phyloP scores from a whole-genome alignment of 2,113 vertebrate genomes.

The Psittacula cyanocephala region DNA sequence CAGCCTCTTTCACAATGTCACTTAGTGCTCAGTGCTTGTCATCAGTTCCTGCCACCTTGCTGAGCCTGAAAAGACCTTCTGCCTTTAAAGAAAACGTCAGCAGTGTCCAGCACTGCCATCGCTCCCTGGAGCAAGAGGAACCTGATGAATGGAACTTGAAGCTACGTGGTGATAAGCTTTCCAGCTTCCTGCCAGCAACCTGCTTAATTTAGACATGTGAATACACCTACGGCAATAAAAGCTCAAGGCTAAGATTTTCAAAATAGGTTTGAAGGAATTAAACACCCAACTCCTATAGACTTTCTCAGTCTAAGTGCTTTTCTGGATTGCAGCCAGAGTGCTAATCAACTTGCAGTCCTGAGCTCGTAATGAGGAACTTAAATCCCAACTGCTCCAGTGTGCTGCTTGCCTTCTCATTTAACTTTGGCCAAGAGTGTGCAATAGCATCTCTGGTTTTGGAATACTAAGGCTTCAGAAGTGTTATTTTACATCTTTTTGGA shows the following conservation, averaged over 20 bases:
- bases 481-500: conserved; percentile 44
- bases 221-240: background rate
- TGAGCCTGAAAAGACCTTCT: background rate
- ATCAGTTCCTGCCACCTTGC: background rate
- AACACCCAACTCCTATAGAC: background rate
- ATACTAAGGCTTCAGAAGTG: background rate
- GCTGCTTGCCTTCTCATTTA: background rate
- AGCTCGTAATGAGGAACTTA: background rate
- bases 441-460: conserved; percentile 16
- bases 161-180: background rate
- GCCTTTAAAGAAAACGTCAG: background rate
- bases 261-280: background rate
- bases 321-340: background rate
- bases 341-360: background rate
- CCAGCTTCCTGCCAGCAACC: background rate
- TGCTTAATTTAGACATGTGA: background rate
- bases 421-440: background rate
- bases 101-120: background rate
- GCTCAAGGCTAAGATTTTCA: background rate
- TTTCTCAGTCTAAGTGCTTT: conserved; percentile 34
- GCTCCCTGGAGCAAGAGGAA: background rate
- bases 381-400: background rate
- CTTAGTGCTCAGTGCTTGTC: background rate
- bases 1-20: background rate
- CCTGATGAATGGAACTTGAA: background rate